phyloP scores from a whole-genome alignment of 2,888 invertebrate species.

The Apodemia hepburni region DNA sequence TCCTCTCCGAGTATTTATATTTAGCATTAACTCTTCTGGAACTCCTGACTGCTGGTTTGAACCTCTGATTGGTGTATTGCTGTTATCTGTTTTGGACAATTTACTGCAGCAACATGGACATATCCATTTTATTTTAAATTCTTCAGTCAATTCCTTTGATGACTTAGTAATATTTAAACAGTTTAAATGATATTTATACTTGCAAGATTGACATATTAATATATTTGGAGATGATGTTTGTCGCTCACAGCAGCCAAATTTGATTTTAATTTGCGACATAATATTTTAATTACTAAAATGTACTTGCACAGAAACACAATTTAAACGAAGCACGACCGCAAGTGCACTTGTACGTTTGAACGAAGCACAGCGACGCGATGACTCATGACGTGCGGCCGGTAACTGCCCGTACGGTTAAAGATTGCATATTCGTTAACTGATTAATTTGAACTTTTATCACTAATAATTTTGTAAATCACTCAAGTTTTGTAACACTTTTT shows the following conservation, averaged over 20 bases:
- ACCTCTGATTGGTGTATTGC: not conserved
- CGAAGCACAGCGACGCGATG: not conserved
- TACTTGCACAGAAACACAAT: not conserved
- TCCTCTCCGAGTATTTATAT: not conserved
- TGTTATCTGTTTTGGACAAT: not conserved
- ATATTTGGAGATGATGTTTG: not conserved
- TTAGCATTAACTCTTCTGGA: too few species aligned
- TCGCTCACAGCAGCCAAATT: not conserved
- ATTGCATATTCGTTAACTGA: not conserved
- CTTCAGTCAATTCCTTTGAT: not conserved
- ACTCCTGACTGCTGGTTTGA: not conserved
- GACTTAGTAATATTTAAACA: not conserved
- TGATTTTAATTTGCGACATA: not conserved
- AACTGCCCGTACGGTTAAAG: not conserved
- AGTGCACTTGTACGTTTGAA: not conserved
- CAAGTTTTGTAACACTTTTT: too few species aligned
- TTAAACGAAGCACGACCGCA: not conserved
- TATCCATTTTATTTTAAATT: not conserved
- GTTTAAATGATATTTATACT: constrained; percentile 1
- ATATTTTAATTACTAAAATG: not conserved
- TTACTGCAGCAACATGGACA: not conserved
- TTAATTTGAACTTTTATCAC: too few species aligned
- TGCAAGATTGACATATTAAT: not conserved
- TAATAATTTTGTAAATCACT: too few species aligned
- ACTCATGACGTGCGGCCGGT: not conserved